These are phyloP conservation scores for Agonopterix arenella DNA, from an alignment of 2,888 invertebrate species.

Conservation along the genomic window DNA sequence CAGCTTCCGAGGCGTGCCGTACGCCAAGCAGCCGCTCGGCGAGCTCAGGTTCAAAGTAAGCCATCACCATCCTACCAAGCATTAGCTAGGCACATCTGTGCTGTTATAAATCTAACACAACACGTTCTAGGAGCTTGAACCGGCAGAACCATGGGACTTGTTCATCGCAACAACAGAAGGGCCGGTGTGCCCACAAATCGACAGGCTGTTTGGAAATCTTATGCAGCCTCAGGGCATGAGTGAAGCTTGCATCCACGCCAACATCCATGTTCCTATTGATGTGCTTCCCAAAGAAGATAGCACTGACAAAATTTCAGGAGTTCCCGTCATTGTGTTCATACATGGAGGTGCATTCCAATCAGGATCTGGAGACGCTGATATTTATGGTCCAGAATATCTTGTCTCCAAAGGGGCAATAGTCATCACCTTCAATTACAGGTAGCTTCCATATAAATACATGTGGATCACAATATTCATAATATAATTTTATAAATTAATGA, in stretches of 20 bases:
- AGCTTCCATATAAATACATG: neutral
- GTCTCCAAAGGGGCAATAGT: constrained; percentile 49
- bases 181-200: constrained; percentile 78
- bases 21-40: constrained; percentile 55
- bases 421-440: constrained; percentile 67
- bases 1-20: constrained; percentile 61
- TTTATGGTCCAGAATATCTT: constrained; percentile 58
- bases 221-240: constrained; percentile 32
- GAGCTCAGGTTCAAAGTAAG: constrained; percentile 49
- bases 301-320: neutral
- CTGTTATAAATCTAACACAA: too few relatives aligned
- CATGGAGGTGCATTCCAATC: constrained; percentile 63
- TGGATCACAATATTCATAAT: too few relatives aligned
- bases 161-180: constrained; percentile 74
- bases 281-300: neutral
- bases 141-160: constrained; percentile 65
- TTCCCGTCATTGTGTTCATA: constrained; percentile 56
- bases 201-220: constrained; percentile 48
- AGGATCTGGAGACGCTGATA: constrained; percentile 55
- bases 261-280: constrained; percentile 24
- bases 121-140: constrained; percentile 66
- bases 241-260: constrained; percentile 58
- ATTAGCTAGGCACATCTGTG: too few relatives aligned
- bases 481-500: neutral
- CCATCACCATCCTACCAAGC: too few relatives aligned